phyloP scores from a whole-genome alignment of 2,888 invertebrate species.

The Choreutis nemorana region DNA sequence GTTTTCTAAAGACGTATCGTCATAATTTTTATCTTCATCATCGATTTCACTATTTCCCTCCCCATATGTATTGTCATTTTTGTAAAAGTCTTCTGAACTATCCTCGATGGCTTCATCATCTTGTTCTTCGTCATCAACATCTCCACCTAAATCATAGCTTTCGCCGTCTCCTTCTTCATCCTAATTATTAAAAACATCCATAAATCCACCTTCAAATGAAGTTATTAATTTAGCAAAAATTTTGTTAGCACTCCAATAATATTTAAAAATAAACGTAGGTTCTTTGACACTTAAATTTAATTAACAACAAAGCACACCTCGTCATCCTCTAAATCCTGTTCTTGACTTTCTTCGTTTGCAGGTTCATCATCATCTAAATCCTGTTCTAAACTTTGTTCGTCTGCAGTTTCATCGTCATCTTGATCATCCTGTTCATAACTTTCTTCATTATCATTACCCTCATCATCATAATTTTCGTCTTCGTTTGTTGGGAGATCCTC shows the following conservation, averaged over 20 bases:
- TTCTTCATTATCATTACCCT: slow-evolving; percentile 19
- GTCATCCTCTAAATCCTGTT: slow-evolving; percentile 36
- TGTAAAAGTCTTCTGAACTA: slow-evolving; percentile 22
- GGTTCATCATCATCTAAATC: slow-evolving; percentile 19
- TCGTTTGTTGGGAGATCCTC: slow-evolving; percentile 19
- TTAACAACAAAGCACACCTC: too few species aligned
- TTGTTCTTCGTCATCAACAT: slow-evolving; percentile 16
- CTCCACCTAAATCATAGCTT: slow-evolving; percentile 11
- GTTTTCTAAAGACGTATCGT: background rate
- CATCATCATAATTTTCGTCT: slow-evolving; percentile 16
- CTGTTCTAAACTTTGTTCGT: slow-evolving; percentile 30
- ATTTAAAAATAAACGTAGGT: too few species aligned
- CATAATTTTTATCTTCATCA: background rate
- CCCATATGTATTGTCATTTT: too few species aligned
- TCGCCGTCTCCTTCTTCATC: background rate
- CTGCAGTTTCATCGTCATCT: slow-evolving; percentile 30
- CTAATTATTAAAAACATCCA: too few species aligned
- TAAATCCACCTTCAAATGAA: too few species aligned
- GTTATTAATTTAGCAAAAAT: background rate
- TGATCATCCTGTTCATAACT: slow-evolving; percentile 19
- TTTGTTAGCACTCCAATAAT: too few species aligned
- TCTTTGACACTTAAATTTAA: too few species aligned
- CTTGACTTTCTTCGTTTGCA: slow-evolving; percentile 34
- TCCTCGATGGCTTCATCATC: slow-evolving; percentile 19
- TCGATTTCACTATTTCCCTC: background rate